Conservation (phyloP, 2,113 vertebrate genomes). For the Callocephalon fimbriatum region DNA sequence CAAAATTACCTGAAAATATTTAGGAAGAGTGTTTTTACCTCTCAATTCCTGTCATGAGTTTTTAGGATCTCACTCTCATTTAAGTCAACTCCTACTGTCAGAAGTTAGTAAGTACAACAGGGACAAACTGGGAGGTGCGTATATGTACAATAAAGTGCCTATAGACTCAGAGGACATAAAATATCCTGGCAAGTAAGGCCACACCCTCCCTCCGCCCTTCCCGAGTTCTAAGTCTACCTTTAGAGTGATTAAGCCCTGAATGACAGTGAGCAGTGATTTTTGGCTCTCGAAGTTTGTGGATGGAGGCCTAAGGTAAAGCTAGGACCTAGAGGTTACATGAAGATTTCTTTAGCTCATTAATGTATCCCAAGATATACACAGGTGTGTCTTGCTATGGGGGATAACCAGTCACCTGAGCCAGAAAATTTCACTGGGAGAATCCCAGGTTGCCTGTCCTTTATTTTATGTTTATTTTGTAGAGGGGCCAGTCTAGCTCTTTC, state of each 20-base stretch:
- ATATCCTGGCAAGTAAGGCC: background rate
- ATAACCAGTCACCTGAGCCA: background rate
- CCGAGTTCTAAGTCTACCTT: fast-evolving
- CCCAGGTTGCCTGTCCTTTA: background rate
- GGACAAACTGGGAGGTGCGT: background rate
- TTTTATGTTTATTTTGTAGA: background rate
- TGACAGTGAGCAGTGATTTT: background rate
- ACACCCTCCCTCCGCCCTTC: fast-evolving
- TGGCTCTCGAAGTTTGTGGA: background rate
- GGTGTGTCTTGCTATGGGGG: background rate
- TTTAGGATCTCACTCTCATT: background rate
- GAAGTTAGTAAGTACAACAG: background rate
- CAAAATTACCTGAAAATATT: background rate
- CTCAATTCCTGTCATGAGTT: background rate
- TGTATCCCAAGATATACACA: background rate
- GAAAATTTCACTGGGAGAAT: background rate
- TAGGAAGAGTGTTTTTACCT: background rate
- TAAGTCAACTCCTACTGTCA: background rate
- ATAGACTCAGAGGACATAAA: background rate
- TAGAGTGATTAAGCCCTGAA: background rate
- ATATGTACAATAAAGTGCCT: background rate
- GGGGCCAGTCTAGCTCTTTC: background rate
- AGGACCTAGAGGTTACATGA: background rate
- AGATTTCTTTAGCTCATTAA: background rate
- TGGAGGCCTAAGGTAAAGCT: background rate